Evolutionary conservation across 2,113 vertebrate species (phyloP), one percentile per base, ranked within the genome.

Genomic region (Gobio gobio): DNA sequence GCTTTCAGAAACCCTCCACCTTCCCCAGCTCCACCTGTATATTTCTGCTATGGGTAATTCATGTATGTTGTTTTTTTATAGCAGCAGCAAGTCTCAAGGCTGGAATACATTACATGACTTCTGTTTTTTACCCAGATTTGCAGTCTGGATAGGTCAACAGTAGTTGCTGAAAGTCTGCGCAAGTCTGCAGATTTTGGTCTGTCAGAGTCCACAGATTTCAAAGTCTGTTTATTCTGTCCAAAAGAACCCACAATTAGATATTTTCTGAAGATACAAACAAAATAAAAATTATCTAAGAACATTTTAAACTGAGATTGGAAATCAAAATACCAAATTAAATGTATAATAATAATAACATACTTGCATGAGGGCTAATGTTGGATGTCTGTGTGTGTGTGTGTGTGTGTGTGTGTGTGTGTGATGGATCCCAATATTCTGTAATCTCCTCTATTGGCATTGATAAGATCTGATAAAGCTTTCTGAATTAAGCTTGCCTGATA

Each of bases 381-480:
- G 14, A n/a, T 36, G 12, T 68, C 0, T 61, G 3, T 47, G 24
- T 64, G 78, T 56, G 3, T 24, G 12, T 56, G n/a, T 58, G 13
- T 61, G 22, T 49, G 45, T 66, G 61, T 58, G 6, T 29, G 14
- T 40, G 40, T 26, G 12, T 56, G n/a, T 58, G 49, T 61, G 22
- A 33, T 66, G 3, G n/a, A 47, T 26, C 29, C 22, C 59, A 64
- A 45, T 54, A 58, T 77, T 45, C 64, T 58, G 49, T 74, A 75
- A 40, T 54, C 68, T 64, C 59, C 66, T 59, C 45, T 58, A 5
- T 10, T 22, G 13, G 74, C 49, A 58, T 56, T 54, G 47, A 70
- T 75, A 10, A 74, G 43, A 12, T 26, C 26, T 75, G 68, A 75
- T 86, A 82, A 82, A 33, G 29, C 74, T 51, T 56, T 76, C 24